Percentiles rank a stretch among this genome's conserved stretches.
phyloP scores from a whole-genome alignment of 2,113 vertebrate genomes.

The Glaucomys volans region DNA sequence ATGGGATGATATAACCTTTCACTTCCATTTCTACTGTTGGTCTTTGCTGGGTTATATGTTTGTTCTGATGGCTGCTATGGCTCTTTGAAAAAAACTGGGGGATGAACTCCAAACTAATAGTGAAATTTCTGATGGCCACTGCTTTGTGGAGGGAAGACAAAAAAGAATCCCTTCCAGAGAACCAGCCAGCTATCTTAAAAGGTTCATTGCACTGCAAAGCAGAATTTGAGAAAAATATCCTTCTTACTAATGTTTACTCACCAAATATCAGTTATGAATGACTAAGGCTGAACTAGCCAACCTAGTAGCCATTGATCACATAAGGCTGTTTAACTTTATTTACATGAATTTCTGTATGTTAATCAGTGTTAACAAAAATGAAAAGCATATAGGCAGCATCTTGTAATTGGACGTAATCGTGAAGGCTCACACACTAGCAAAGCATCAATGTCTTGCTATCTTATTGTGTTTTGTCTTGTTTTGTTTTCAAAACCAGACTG shows the following conservation, averaged over 20 bases:
- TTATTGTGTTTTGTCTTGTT: not conserved
- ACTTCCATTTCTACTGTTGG: conserved; percentile 55
- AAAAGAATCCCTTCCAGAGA: not conserved
- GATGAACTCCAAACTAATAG: conserved; percentile 48
- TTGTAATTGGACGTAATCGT: not conserved
- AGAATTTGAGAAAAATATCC: conserved; percentile 20
- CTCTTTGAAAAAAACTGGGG: conserved; percentile 56
- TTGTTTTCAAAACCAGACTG: not conserved
- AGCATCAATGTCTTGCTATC: not conserved
- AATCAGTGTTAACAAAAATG: not conserved
- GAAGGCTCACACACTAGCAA: not conserved
- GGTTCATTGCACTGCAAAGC: not conserved
- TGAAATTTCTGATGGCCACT: conserved; percentile 40
- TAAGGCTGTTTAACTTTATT: not conserved
- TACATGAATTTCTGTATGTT: conserved; percentile 21
- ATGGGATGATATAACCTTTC: conserved; percentile 72
- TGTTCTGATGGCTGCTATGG: conserved; percentile 66
- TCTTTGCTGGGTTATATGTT: conserved; percentile 73
- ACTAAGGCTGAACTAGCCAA: not conserved
- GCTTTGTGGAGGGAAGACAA: conserved; percentile 32
- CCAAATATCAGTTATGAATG: not conserved
- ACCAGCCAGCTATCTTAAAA: not conserved
- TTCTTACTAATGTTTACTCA: not conserved
- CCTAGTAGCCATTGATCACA: not conserved
- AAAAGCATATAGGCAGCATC: not conserved